These are phyloP conservation scores for Leucania comma DNA, from an alignment of 2,888 invertebrate genomes.

Conservation along the genomic window DNA sequence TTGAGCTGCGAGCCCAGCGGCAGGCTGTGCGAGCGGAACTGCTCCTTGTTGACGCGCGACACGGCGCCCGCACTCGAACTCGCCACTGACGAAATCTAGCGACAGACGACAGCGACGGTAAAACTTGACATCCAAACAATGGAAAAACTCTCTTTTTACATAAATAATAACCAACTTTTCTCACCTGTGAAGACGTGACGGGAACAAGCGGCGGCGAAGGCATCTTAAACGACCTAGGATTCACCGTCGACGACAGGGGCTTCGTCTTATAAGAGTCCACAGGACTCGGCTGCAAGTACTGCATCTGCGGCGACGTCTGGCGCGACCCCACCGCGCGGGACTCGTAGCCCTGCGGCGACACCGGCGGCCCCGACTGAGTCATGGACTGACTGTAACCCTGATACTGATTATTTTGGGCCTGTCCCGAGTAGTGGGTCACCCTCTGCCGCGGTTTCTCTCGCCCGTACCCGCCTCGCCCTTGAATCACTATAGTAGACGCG, in stretches of 20 bases:
- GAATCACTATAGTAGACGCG: slow-evolving; percentile 80
- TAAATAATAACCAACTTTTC: not conserved
- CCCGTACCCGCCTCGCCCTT: slow-evolving; percentile 79
- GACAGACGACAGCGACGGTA: slow-evolving; percentile 12
- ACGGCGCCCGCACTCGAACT: slow-evolving; percentile 47
- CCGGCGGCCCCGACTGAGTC: slow-evolving; percentile 59
- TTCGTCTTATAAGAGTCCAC: slow-evolving; percentile 81
- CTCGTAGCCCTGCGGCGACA: slow-evolving; percentile 68
- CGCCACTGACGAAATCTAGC: slow-evolving; percentile 58
- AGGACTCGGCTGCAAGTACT: slow-evolving; percentile 80
- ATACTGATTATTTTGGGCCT: slow-evolving; percentile 72
- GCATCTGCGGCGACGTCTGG: slow-evolving; percentile 77
- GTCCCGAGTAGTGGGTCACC: slow-evolving; percentile 75
- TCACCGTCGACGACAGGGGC: slow-evolving; percentile 63
- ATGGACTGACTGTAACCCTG: slow-evolving; percentile 73
- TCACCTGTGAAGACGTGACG: slow-evolving; percentile 79
- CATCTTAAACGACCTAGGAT: slow-evolving; percentile 84
- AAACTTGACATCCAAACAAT: slow-evolving; percentile 1
- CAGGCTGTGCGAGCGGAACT: slow-evolving; percentile 91
- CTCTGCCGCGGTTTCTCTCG: slow-evolving; percentile 83
- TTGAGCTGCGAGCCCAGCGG: slow-evolving; percentile 91
- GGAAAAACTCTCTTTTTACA: not conserved
- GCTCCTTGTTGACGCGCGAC: slow-evolving; percentile 81
- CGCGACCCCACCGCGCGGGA: slow-evolving; percentile 63
- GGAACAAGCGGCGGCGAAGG: slow-evolving; percentile 86